phyloP scores from a whole-genome alignment of 2,797 vertebrate genomes.

The Typhlichthys subterraneus region DNA sequence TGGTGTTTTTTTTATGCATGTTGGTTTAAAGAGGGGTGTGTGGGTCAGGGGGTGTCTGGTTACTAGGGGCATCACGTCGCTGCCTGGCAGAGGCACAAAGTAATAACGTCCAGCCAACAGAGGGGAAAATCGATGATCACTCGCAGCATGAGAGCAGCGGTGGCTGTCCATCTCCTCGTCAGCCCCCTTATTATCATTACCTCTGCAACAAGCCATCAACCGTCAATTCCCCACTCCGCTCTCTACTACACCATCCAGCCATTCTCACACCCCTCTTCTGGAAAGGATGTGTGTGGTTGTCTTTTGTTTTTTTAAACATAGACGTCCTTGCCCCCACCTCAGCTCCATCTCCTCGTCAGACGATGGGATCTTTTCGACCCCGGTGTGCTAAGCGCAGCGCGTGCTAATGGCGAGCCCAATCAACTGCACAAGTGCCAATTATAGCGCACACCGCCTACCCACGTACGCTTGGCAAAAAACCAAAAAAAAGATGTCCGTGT shows the following conservation, averaged over 20 bases:
- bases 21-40: no score
- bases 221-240: conserved; percentile 15
- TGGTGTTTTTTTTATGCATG: no score
- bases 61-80: no score
- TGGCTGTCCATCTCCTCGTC: conserved; percentile 58
- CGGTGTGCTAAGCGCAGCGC: conserved; percentile 40
- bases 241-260: neutral
- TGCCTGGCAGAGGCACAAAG: no score
- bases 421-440: conserved; percentile 62
- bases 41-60: no score
- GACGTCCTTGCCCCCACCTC: conserved; percentile 21
- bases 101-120: conserved; percentile 71
- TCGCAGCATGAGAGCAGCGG: conserved; percentile 47
- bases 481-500: conserved; percentile 21
- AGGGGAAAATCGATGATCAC: conserved; percentile 77
- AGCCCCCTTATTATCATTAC: conserved; percentile 70
- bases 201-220: conserved; percentile 26
- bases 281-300: conserved; percentile 43
- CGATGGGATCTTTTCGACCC: conserved; percentile 27
- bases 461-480: conserved; percentile 44
- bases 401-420: conserved; percentile 50
- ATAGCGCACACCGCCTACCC: conserved; percentile 43
- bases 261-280: conserved; percentile 12
- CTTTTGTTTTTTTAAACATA: conserved; percentile 33
- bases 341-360: conserved; percentile 22